phyloP scores from a whole-genome alignment of 2,797 vertebrate genomes.

The Dipus sagitta region DNA sequence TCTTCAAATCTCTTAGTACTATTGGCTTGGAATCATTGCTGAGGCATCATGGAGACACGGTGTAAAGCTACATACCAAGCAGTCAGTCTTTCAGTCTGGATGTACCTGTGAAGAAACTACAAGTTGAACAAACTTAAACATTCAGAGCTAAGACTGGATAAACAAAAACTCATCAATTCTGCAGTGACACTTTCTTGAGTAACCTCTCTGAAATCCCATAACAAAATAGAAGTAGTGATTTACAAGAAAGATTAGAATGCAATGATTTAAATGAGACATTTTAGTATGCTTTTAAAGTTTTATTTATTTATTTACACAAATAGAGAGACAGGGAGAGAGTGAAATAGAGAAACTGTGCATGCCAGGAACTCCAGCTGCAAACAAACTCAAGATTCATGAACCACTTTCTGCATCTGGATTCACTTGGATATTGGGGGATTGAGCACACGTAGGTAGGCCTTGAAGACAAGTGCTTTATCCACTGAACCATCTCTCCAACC shows the following conservation, averaged over 20 bases:
- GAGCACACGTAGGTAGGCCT: no score
- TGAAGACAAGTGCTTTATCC: no score
- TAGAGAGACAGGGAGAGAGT: no score
- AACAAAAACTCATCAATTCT: slow-evolving; percentile 66
- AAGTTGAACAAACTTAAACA: slow-evolving; percentile 45
- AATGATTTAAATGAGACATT: slow-evolving; percentile 34
- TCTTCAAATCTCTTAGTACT: slow-evolving; percentile 49
- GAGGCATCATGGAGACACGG: not conserved
- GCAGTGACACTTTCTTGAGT: slow-evolving; percentile 28
- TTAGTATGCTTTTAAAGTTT: not conserved
- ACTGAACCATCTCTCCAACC: no score
- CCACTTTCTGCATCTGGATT: no score
- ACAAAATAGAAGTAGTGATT: slow-evolving; percentile 27
- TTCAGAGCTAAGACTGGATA: slow-evolving; percentile 37
- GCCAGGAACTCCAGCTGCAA: no score
- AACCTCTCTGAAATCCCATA: slow-evolving; percentile 39
- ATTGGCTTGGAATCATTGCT: slow-evolving; percentile 37
- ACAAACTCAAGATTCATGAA: no score
- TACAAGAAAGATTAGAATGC: not conserved
- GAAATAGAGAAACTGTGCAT: no score
- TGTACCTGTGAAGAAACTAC: slow-evolving; percentile 62
- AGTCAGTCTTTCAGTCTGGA: not conserved
- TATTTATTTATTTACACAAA: no score
- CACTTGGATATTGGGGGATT: no score
- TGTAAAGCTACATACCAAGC: not conserved